Evolutionary conservation across 2,113 vertebrate genomes (phyloP), one percentile per base, ranked within the genome.

Genomic region (Oryctolagus cuniculus): DNA sequence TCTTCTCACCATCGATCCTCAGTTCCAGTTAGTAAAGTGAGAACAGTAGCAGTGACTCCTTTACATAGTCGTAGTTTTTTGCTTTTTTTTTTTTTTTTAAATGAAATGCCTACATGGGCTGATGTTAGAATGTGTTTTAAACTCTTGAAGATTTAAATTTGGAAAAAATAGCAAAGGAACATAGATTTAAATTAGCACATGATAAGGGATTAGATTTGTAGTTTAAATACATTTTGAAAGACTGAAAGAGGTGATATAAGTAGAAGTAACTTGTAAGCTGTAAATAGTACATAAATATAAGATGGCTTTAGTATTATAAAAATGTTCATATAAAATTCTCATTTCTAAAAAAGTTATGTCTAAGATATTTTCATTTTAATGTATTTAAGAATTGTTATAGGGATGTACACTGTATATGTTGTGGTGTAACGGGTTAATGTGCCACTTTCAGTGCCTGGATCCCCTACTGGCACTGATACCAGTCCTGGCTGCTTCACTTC

Each of bases 301-400:
- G n/a, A 34, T 77, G 6, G 49, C 74, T 58, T 0, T 70, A 13
- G 16, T 93, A 10, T 31, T 88, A 49, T 11, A 84, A 75, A 88
- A 72, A 74, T 29, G 69, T 44, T 63, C 9, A 75, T 51, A 66
- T n/a, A 55, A 36, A 89, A 55, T 36, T 81, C 22, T 79, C n/a
- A 79, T 10, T 34, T 84, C 90, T 44, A 91, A 31, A 53, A 63
- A 55, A 85, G 12, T 12, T 58, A 0, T 21, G 29, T 12, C n/a
- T 73, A n/a, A 29, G 8, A 74, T 81, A 70, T 78, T 93, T 91
- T 74, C 15, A 91, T 89, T 53, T 34, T 61, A 49, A 53, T 36
- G 7, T 31, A 17, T 82, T 34, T 63, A 49, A 15, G 58, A 61
- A 82, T 72, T 84, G 2, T 53, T 67, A 44, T 7, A 44, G 44